These are phyloP conservation scores for Pachyuromys duprasi DNA, from an alignment of 2,797 vertebrate species.

Conservation along the genomic window DNA sequence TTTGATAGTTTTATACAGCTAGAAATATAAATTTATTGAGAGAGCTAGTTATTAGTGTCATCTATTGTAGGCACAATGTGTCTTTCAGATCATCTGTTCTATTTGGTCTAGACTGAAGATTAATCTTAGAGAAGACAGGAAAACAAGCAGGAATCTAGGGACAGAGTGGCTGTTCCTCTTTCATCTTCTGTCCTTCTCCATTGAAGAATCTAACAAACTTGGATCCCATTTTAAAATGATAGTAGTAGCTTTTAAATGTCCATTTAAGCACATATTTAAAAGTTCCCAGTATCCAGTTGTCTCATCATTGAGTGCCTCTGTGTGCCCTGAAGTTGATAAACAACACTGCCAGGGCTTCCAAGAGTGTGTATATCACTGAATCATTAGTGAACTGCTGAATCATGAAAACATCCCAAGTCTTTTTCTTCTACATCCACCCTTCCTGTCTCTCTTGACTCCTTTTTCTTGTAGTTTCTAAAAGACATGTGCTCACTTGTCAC, in stretches of 20 bases:
- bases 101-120: neutral
- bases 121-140: neutral
- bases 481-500: neutral
- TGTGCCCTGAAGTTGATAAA: neutral
- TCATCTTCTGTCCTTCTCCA: neutral
- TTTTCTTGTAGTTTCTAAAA: neutral
- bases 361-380: neutral
- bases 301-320: neutral
- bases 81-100: neutral
- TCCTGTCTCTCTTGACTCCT: neutral
- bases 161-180: neutral
- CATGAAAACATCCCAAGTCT: neutral
- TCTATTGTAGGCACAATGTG: neutral
- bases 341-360: accelerated
- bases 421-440: neutral
- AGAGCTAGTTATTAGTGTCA: neutral
- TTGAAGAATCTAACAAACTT: neutral
- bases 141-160: neutral
- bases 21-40: neutral
- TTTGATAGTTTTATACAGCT: neutral
- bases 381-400: neutral
- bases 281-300: neutral
- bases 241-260: neutral
- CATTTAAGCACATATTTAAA: neutral
- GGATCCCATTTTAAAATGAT: neutral